Conservation (phyloP, 2,888 invertebrate genomes). For the Trilocha varians region DNA sequence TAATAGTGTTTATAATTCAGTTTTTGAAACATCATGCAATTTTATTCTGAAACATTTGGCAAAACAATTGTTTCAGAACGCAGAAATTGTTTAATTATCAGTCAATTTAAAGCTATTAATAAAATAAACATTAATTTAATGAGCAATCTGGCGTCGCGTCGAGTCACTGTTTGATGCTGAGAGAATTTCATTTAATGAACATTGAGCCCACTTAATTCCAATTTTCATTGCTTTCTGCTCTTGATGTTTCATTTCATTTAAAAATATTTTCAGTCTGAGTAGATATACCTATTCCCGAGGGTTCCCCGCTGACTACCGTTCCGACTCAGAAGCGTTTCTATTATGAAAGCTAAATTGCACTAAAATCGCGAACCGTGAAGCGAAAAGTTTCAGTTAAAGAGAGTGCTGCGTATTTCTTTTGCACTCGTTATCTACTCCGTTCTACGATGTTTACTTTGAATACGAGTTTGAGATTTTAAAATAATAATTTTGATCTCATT, state of each 20-base stretch:
- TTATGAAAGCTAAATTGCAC: constrained; percentile 47
- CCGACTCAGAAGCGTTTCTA: constrained; percentile 22
- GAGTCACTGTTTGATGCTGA: neutral
- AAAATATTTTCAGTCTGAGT: neutral
- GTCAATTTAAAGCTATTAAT: neutral
- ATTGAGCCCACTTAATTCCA: neutral
- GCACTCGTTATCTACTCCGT: constrained; percentile 14
- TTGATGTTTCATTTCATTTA: neutral
- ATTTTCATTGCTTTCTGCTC: neutral
- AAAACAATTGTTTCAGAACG: too few relatives aligned
- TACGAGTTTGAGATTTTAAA: too few relatives aligned
- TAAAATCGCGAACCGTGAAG: constrained; percentile 40
- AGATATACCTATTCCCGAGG: constrained; percentile 2
- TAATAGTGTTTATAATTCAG: too few relatives aligned
- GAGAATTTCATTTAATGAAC: constrained; percentile 7
- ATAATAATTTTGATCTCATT: too few relatives aligned
- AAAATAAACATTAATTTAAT: neutral
- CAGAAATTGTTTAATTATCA: too few relatives aligned
- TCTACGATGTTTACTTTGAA: constrained; percentile 7
- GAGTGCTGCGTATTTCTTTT: constrained; percentile 25
- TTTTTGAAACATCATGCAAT: too few relatives aligned
- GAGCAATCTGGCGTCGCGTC: neutral
- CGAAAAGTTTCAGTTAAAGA: constrained; percentile 39
- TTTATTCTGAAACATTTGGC: too few relatives aligned
- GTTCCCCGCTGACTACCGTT: constrained; percentile 4